Base-by-base conservation (phyloP, 2,888 invertebrate species). In the Sinhomidia bicolor region DNA sequence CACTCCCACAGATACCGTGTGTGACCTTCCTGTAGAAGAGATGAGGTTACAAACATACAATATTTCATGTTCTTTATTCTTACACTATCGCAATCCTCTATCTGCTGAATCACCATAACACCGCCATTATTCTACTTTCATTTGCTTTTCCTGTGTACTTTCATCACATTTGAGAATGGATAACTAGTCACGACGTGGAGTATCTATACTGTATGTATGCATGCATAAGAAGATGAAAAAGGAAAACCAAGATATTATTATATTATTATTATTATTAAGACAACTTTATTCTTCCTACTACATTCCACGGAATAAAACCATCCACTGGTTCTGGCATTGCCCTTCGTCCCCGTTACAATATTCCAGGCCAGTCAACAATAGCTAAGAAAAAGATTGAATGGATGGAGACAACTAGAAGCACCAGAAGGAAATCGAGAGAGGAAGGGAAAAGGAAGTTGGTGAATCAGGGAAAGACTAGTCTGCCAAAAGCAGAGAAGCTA, bases 391-490 rank as follows among this genome's bases (percentile, higher is more conserved):
- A 79, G 79, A 78, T 78, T 78, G 78, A 78, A 78, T 57, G 57
- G 7, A 10, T 78, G 78, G 29, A 78, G 12, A 54, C 26, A 51
- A 29, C 14, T 62, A 54, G 32, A n/a, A 36, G 57, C 20, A 17
- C n/a, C 68, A 68, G 44, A 65, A 80, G 32, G 44, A 62, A 41
- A 14, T 23, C 20, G 29, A 62, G 32, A 26, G 44, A 80, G 57
- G 41, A 32, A 71, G 60, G n/a, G 62, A 62, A 87, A 87, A 81
- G 65, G 60, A 62, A 88, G 79, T 80, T 41, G 80, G 47, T 60
- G 68, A 68, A 68, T 65, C 32, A 12, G n/a, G 54, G 9, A 71
- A 81, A 44, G 17, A 36, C 60, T 60, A 88, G 88, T 84, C 83
- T 79, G 71, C 44, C 71, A 88, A 84, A 44, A 54, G 79, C 60